Base-by-base conservation (phyloP, 2,888 invertebrate genomes). In the Gortyna flavago region DNA sequence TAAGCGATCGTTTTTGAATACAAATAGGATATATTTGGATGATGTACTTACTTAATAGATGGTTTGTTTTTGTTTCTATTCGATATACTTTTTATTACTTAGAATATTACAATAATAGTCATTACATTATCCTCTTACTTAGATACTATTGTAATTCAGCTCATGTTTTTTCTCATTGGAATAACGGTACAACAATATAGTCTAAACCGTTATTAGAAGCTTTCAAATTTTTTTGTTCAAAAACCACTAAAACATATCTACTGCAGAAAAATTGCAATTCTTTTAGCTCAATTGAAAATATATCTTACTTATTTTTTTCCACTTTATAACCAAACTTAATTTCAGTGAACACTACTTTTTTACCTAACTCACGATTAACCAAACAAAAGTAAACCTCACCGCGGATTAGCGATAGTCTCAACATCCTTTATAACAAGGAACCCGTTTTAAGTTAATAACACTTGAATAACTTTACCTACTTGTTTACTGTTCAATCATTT, bases 1-100 rank as follows among this genome's bases (percentile, higher is more conserved):
- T 90, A 89, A 89, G 89, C 91, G 90, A 93, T 91, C 89, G 91
- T 91, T 92, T 92, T 90, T 89, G 90, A 90, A 92, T 92, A 88
- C 89, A 88, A 91, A 90, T 90, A 88, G 91, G 90, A 73, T 86
- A 62, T 83, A 85, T 81, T 89, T 79, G 75, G 81, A 82, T 77
- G 84, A 73, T 62, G 74, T 79, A 79, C 76, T 79, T 66, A 80
- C 74, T 79, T 62, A 11, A 38, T 67, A 75, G 51, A 72, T 77
- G 64, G 73, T 76, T 85, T 81, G 87, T 81, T 81, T 78, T 68
- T 71, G 77, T 73, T 77, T 74, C 69, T 59, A 64, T 78, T 57
- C 78, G 61, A 83, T 62, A 69, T 8, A 21, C n/a, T 77, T 54
- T 54, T n/a, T 48, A 67, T 67, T 54, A 57, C 25, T 68, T 68